Conservation (phyloP, 2,888 invertebrate genomes). For the Cryptops parisi region DNA sequence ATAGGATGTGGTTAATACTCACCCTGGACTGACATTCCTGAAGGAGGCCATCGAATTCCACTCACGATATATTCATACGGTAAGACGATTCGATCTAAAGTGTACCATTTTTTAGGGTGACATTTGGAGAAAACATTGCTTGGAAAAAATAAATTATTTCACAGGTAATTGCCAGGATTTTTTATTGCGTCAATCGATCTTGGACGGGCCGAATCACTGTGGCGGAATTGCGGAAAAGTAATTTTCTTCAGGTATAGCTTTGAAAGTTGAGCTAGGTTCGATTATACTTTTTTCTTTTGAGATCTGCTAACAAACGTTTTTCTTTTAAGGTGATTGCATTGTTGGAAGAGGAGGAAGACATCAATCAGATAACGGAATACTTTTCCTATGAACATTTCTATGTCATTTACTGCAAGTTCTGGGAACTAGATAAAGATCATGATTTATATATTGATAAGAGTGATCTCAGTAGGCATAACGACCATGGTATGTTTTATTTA, state of each 20-base stretch:
- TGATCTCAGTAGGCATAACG: conserved; percentile 87
- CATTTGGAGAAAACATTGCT: too few species aligned
- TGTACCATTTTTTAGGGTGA: not conserved
- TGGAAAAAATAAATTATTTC: too few species aligned
- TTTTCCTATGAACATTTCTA: conserved; percentile 99
- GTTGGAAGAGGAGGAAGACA: conserved; percentile 91
- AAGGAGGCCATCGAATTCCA: conserved; percentile 98
- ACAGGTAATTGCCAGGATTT: conserved; percentile 91
- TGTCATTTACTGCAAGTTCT: conserved; percentile 99
- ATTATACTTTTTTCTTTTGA: not conserved
- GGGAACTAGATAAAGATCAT: conserved; percentile 98
- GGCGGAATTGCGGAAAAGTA: conserved; percentile 76
- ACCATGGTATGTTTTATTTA: conserved; percentile 55
- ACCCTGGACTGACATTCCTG: conserved; percentile 92
- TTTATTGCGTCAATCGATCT: conserved; percentile 89
- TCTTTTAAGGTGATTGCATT: conserved; percentile 42
- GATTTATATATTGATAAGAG: conserved; percentile 89
- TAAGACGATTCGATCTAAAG: conserved; percentile 32
- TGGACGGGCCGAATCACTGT: conserved; percentile 90
- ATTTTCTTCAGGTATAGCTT: conserved; percentile 47
- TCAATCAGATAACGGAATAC: conserved; percentile 62
- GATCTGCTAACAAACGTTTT: conserved; percentile 1
- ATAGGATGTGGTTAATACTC: conserved; percentile 96
- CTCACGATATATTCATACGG: conserved; percentile 96
- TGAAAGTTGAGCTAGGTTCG: too few species aligned